Evolutionary conservation across 2,888 invertebrate genomes (phyloP), one percentile per base, ranked within the genome.

Genomic region (Eurytoma adleriae): DNA sequence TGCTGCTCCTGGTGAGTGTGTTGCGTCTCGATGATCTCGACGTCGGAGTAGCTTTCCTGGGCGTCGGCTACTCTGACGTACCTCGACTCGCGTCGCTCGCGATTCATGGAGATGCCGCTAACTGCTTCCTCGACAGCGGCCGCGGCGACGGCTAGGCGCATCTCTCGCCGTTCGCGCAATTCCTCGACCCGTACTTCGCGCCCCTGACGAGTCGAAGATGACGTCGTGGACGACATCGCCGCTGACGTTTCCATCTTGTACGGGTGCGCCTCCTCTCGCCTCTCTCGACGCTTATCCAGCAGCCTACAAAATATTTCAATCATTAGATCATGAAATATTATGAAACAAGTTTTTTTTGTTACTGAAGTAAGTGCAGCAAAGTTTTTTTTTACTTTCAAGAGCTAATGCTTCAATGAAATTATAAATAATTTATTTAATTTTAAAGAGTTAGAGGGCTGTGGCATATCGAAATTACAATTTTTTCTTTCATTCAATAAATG

Each of bases 271-370:
- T 90, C 90, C 72, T 90, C 90, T 12, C 90, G 85, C 74, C 90
- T 86, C 67, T 91, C 90, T 1, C 90, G 86, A 72, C 90, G 85
- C 79, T 90, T 91, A 79, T 91, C 90, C 73, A 91, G 81, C 52
- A 91, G 86, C 80, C 90, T 90, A 82, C 64, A 86, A 87, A 78
- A 57, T 18, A 2, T 20, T 2, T 20, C 18, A 18, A 20, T 20
- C 12, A 57, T 20, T 57, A n/a, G 3, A 54, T 54, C 1, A 16
- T 3, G n/a, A 16, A 16, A 54, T n/a, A 16, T n/a, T n/a, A 10
- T 5, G 0, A 57, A n/a, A 20, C 18, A 0, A n/a, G n/a, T 57
- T 57, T 12, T 57, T n/a, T 18, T 57, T 57, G 57, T 10, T 57
- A 18, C 2, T 16, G 20, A 5, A 56, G 18, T 56, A 56, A n/a